Conservation (phyloP, 2,888 invertebrate species). For the Drosophila hawaiiensis region DNA sequence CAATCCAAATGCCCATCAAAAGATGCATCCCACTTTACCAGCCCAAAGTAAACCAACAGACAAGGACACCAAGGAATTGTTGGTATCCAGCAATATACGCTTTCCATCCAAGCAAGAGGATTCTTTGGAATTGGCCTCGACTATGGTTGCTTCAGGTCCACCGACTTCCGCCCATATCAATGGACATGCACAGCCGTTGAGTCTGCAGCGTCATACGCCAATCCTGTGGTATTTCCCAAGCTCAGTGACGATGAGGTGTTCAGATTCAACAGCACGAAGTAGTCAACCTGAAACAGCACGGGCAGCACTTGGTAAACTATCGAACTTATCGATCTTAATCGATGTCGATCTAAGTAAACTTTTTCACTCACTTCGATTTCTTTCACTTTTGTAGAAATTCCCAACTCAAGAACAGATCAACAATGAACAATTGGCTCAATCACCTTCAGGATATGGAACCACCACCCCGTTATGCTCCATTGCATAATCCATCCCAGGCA, state of each 20-base stretch:
- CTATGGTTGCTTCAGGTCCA: constrained; percentile 60
- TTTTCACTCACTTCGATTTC: not conserved
- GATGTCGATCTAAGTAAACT: not conserved
- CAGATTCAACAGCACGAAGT: constrained; percentile 84
- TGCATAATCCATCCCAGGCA: constrained; percentile 35
- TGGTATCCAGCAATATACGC: constrained; percentile 84
- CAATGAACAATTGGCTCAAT: constrained; percentile 62
- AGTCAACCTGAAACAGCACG: constrained; percentile 82
- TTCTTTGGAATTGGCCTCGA: constrained; percentile 58
- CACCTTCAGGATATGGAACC: constrained; percentile 85
- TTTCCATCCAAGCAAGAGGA: constrained; percentile 83
- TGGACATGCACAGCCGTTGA: constrained; percentile 84
- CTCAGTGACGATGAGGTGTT: constrained; percentile 64
- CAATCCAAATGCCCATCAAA: constrained; percentile 17
- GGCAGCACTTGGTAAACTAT: constrained; percentile 78
- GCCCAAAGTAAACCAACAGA: constrained; percentile 1
- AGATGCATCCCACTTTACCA: constrained; percentile 1
- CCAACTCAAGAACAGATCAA: constrained; percentile 42
- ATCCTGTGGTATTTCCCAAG: constrained; percentile 83
- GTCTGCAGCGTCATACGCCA: constrained; percentile 81
- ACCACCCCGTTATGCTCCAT: constrained; percentile 75
- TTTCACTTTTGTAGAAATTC: constrained; percentile 41
- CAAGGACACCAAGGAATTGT: constrained; percentile 81
- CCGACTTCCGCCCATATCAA: constrained; percentile 79
- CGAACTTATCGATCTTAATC: not conserved